phyloP scores from a whole-genome alignment of 2,888 invertebrate species.

The Pyrgus malvae region DNA sequence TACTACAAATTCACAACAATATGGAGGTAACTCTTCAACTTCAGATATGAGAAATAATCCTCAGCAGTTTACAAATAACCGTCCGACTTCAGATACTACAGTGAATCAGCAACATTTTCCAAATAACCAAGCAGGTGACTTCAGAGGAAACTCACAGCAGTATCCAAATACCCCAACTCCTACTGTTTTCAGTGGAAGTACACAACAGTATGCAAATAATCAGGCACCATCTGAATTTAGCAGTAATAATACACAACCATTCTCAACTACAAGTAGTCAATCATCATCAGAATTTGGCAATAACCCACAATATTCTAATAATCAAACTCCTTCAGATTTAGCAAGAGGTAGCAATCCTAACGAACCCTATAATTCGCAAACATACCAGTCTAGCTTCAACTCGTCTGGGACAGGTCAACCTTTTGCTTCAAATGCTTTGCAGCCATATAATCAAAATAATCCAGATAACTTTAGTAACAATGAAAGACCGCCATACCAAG shows the following conservation, averaged over 20 bases:
- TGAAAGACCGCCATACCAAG: conserved; percentile 58
- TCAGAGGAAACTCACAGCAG: conserved; percentile 9
- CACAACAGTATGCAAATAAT: conserved; percentile 10
- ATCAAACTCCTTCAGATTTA: conserved; percentile 14
- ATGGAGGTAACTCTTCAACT: not conserved
- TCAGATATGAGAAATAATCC: conserved; percentile 2
- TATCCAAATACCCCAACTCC: conserved; percentile 16
- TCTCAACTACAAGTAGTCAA: conserved; percentile 11
- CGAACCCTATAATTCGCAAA: conserved; percentile 55
- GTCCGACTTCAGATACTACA: not conserved
- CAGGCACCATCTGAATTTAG: conserved; percentile 8
- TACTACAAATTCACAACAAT: conserved; percentile 14
- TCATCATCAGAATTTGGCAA: conserved; percentile 15
- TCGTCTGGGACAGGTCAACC: conserved; percentile 51
- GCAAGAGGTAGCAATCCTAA: conserved; percentile 32
- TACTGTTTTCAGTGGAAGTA: not conserved
- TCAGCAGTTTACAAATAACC: conserved; percentile 7
- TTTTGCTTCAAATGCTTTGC: conserved; percentile 53
- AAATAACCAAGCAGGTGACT: conserved; percentile 14
- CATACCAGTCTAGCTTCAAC: conserved; percentile 61
- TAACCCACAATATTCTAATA: conserved; percentile 13
- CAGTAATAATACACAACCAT: not conserved
- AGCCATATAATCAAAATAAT: conserved; percentile 42
- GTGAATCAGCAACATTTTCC: conserved; percentile 8
- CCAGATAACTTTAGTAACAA: conserved; percentile 60